Evolutionary conservation across 2,113 vertebrate genomes (phyloP).

Genomic region (Prietella phreatophila): DNA sequence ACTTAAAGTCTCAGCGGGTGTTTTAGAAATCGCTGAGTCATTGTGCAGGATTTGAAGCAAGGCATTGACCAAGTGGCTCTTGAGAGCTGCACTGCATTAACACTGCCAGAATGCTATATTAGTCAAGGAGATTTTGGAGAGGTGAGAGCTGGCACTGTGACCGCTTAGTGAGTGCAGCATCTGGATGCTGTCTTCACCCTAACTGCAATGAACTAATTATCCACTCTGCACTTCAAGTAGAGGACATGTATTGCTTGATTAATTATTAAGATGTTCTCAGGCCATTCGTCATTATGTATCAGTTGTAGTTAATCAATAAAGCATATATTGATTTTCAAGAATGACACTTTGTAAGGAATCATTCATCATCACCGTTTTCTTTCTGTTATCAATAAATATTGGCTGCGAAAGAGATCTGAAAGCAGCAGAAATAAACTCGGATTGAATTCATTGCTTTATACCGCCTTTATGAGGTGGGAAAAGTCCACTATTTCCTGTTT

Average conservation of each 20-base stretch:
- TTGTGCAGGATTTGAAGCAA: constrained; percentile 43
- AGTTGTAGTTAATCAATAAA: neutral
- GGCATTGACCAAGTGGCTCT: constrained; percentile 42
- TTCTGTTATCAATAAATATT: neutral
- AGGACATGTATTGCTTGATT: neutral
- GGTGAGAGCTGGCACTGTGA: constrained; percentile 16
- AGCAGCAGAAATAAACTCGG: neutral
- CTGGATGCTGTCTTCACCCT: constrained; percentile 20
- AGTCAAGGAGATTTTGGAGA: constrained; percentile 34
- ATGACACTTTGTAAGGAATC: neutral
- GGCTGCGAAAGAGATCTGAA: neutral
- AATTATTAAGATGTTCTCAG: neutral
- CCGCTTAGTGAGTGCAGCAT: constrained; percentile 6
- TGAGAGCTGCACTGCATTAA: constrained; percentile 38
- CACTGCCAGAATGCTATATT: constrained; percentile 35
- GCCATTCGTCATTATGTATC: neutral
- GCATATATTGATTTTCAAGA: neutral
- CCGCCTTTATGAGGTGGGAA: neutral
- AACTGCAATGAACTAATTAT: constrained; percentile 26
- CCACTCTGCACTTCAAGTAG: constrained; percentile 6
- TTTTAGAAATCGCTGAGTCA: constrained; percentile 29
- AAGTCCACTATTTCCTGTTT: neutral
- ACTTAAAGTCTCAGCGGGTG: constrained; percentile 2
- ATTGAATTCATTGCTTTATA: neutral
- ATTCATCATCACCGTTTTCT: neutral